Evolutionary conservation across 1,140 invertebrate genomes (phyloP), one percentile per base, ranked within the genome.

Genomic region (Tribolium madens): DNA sequence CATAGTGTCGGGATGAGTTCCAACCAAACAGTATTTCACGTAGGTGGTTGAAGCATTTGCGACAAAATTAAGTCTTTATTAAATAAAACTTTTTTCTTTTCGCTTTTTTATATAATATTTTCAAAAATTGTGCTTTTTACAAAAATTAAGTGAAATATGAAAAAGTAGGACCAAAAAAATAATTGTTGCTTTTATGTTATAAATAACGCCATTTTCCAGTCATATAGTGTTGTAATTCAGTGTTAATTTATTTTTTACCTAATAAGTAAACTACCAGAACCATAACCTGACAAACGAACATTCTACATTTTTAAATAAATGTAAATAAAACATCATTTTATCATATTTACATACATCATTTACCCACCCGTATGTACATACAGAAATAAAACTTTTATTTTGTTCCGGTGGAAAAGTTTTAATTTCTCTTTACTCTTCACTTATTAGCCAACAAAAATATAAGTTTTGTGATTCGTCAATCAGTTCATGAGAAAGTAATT

Each of bases 361-460:
- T 26, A 26, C 21, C 6, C 21, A 26, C 21, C 6, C 21, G 21
- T 26, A 26, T 26, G 21, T 26, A 26, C 21, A 26, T 26, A 26
- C 9, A 42, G 36, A 42, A 10, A 42, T 42, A 7, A 42, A 42
- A 42, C 36, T 42, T 42, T 42, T 57, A n/a, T 57, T 18, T 57
- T 57, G 18, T 17, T 57, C 52, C 52, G 52, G 52, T 57, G 52
- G 17, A 57, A 57, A 21, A 57, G 52, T 57, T 57, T 57, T 57
- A 57, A 57, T 57, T 57, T 15, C 48, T 50, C 13, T 15, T 50
- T 50, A 17, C 12, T 14, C 13, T 47, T 3, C n/a, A 13, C 10
- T 42, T 9, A 42, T 10, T 36, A 42, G n/a, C 7, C n/a, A 10
- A 50, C 14, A 15, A 50, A 57, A 57, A 18, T 57, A 17, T 57